phyloP scores from a whole-genome alignment of 2,797 vertebrate genomes.

The Hoplostethus mediterraneus region DNA sequence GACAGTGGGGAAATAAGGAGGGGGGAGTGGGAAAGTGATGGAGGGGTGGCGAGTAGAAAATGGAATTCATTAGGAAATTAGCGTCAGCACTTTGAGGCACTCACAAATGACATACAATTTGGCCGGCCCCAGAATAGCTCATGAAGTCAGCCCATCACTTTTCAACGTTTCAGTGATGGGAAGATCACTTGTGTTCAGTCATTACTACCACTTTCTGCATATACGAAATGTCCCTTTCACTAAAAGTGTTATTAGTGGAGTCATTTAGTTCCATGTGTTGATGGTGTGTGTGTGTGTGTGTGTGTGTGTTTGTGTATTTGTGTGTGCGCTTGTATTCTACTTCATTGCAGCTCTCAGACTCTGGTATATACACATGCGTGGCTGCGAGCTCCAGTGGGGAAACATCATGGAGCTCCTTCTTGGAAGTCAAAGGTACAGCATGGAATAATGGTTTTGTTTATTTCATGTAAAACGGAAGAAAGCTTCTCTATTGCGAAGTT shows the following conservation, averaged over 20 bases:
- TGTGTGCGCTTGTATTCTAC: slow-evolving; percentile 16
- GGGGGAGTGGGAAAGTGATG: slow-evolving; percentile 69
- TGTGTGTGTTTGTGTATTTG: neutral
- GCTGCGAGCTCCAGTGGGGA: slow-evolving; percentile 98
- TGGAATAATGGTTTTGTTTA: neutral
- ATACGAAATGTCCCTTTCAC: slow-evolving; percentile 23
- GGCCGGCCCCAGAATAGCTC: slow-evolving; percentile 54
- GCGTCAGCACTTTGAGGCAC: slow-evolving; percentile 87
- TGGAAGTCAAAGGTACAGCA: slow-evolving; percentile 93
- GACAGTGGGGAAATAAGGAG: slow-evolving; percentile 70
- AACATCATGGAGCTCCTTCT: slow-evolving; percentile 96
- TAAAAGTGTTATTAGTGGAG: slow-evolving; percentile 39
- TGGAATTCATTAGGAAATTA: slow-evolving; percentile 93
- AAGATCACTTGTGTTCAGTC: slow-evolving; percentile 29
- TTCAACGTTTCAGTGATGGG: slow-evolving; percentile 41
- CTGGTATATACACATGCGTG: slow-evolving; percentile 97
- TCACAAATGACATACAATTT: slow-evolving; percentile 83
- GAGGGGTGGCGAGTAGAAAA: slow-evolving; percentile 83
- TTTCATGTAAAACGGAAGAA: neutral
- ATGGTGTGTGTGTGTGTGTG: slow-evolving; percentile 5
- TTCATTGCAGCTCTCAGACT: slow-evolving; percentile 90
- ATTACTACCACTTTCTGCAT: slow-evolving; percentile 23
- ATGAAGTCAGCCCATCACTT: slow-evolving; percentile 46
- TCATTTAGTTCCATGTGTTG: slow-evolving; percentile 22
- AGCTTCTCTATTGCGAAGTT: no score